Evolutionary conservation across 2,797 vertebrate genomes (phyloP).

Genomic region (Enteromius radiatus): DNA sequence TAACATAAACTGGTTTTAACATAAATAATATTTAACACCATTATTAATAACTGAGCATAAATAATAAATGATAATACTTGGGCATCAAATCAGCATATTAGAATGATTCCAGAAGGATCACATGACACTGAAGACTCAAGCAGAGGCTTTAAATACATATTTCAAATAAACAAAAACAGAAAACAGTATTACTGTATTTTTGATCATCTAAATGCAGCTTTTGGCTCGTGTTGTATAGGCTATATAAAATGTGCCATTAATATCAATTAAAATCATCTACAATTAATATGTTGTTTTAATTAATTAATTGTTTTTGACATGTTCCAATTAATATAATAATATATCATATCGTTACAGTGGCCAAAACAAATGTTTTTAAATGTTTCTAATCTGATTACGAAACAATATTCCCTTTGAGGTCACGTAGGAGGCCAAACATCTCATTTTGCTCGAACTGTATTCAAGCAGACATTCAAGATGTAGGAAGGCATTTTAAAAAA

Average conservation of each 20-base stretch:
- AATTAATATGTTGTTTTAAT: not conserved
- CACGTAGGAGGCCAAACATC: slow-evolving; percentile 19
- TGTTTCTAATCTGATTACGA: slow-evolving; percentile 16
- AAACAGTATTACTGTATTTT: not conserved
- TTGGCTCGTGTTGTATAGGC: too few species aligned
- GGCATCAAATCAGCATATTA: not conserved
- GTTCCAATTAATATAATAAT: not conserved
- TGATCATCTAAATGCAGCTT: not conserved
- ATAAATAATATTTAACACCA: not conserved
- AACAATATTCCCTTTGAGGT: slow-evolving; percentile 19
- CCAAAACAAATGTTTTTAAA: not conserved
- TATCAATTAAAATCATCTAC: not conserved
- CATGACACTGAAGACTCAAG: not conserved
- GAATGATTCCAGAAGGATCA: not conserved
- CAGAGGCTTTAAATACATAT: not conserved
- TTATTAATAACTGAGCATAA: not conserved
- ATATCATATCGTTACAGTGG: not conserved
- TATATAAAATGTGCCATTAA: not conserved
- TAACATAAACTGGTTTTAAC: not conserved
- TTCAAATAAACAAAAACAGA: not conserved
- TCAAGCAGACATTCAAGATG: slow-evolving; percentile 43
- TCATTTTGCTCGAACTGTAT: slow-evolving; percentile 25
- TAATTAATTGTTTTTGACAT: not conserved
- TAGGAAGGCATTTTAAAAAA: slow-evolving; percentile 39
- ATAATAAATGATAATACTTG: not conserved